Evolutionary conservation across 1,140 invertebrate genomes (phyloP).

Genomic region (Cydia fagiglandana): DNA sequence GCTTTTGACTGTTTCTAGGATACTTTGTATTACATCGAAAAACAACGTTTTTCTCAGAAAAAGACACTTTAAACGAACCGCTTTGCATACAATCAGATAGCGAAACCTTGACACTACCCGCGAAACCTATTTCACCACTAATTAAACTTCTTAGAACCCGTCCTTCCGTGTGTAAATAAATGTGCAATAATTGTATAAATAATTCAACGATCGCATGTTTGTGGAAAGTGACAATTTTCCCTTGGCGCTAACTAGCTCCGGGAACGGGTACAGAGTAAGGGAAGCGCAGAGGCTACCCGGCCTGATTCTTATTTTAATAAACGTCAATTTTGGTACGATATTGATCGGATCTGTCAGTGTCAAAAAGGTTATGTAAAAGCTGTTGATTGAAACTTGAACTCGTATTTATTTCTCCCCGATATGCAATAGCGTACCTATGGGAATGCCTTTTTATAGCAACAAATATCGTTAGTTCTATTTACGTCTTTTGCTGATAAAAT

Average conservation of each 20-base stretch:
- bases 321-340: too few relatives aligned
- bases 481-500: too few relatives aligned
- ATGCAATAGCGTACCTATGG: too few relatives aligned
- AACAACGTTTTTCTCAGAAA: background rate
- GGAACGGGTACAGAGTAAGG: constrained; percentile 52
- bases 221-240: constrained; percentile 47
- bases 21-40: background rate
- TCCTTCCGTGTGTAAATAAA: constrained; percentile 37
- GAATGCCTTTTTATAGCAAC: too few relatives aligned
- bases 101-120: constrained; percentile 47
- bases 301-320: too few relatives aligned
- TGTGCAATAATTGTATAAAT: constrained; percentile 50
- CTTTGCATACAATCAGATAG: constrained; percentile 16
- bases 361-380: too few relatives aligned
- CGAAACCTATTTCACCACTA: constrained; percentile 39
- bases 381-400: too few relatives aligned
- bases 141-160: constrained; percentile 47
- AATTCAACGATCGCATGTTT: constrained; percentile 39
- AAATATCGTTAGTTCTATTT: too few relatives aligned
- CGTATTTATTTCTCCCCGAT: too few relatives aligned
- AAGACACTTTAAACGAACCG: background rate
- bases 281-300: constrained; percentile 42
- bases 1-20: too few relatives aligned
- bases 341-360: too few relatives aligned
- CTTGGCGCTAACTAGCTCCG: constrained; percentile 40